Evolutionary conservation across 1,140 invertebrate genomes (phyloP).

Genomic region (Tetramorium simillimum): DNA sequence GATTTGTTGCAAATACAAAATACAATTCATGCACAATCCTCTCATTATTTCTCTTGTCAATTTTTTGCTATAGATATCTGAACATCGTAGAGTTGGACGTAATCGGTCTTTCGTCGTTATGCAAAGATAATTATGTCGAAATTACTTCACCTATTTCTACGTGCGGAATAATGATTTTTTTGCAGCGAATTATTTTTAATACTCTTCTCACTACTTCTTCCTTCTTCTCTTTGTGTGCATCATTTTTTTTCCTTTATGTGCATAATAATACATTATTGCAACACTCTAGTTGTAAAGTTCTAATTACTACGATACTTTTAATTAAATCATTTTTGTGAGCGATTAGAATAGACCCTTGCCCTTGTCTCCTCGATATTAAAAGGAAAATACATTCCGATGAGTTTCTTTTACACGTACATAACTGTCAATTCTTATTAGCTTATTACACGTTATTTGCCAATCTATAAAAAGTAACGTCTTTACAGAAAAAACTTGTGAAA

Average conservation of each 20-base stretch:
- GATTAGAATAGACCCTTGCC: neutral
- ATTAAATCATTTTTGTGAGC: neutral
- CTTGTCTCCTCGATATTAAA: neutral
- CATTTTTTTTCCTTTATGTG: neutral
- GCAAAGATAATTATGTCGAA: neutral
- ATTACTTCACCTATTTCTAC: neutral
- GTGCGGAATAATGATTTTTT: constrained; percentile 19
- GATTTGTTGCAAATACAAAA: neutral
- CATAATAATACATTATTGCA: neutral
- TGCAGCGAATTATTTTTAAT: neutral
- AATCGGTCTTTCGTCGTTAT: neutral
- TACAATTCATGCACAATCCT: neutral
- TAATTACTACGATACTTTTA: neutral
- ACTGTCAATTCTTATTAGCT: neutral
- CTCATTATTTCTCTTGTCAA: neutral
- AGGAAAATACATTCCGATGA: neutral
- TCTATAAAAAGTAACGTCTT: neutral
- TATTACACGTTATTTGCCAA: neutral
- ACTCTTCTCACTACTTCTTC: neutral
- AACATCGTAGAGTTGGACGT: neutral
- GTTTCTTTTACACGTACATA: constrained; percentile 7
- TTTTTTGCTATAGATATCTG: neutral
- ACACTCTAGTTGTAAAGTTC: neutral
- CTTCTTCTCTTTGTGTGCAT: neutral
- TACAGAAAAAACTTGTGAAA: neutral